Base-by-base conservation (phyloP, 2,888 invertebrate genomes). In the Leptogaster cylindrica region DNA sequence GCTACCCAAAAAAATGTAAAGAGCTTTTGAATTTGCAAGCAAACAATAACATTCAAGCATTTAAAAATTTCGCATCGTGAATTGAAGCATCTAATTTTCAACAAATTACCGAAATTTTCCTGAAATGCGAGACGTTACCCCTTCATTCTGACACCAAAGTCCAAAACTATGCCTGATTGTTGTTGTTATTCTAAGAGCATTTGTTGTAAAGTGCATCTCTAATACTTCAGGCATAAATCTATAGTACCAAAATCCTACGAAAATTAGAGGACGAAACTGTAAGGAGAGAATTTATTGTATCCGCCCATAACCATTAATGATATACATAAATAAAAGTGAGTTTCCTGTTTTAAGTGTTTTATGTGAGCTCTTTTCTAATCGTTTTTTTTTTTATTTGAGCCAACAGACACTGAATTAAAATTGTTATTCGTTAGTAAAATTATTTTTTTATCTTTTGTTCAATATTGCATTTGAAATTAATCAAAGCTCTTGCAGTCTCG, bases 281-380 rank as follows among this genome's bases (percentile, higher is more conserved):
- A 12, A 10, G 20, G 55, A 36, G 55, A 50, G 50, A 55, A 36
- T 36, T 55, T 55, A 36, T 55, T 55, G 28, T 31, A 39, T 36
- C 23, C 55, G 23, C 20, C 55, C 55, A 20, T 55, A 36, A 55
- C 55, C 55, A 20, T 55, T 55, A 55, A 55, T 36, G 55, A 55
- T 55, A 52, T 52, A n/a, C n/a, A n/a, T n/a, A 33, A 52, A 31
- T 52, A 55, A 55, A 39, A 55, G 39, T 55, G 23, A 55, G 18
- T 36, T 55, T 23, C 31, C n/a, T 20, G 8, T 39, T 39, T 41
- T 3, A 3, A 16, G 51, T 51, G 31, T 55, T 55, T 36, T 36
- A n/a, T 23, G 16, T 23, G 36, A 36, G 55, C 36, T 20, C 12
- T 33, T 52, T 33, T 18, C 14, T 16, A 23, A 33, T 31, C 55